Percentiles rank a stretch among this genome's conserved stretches.
Evolutionary conservation across 2,113 vertebrate genomes (phyloP).

Genomic region (Rhagologus leucostigma): DNA sequence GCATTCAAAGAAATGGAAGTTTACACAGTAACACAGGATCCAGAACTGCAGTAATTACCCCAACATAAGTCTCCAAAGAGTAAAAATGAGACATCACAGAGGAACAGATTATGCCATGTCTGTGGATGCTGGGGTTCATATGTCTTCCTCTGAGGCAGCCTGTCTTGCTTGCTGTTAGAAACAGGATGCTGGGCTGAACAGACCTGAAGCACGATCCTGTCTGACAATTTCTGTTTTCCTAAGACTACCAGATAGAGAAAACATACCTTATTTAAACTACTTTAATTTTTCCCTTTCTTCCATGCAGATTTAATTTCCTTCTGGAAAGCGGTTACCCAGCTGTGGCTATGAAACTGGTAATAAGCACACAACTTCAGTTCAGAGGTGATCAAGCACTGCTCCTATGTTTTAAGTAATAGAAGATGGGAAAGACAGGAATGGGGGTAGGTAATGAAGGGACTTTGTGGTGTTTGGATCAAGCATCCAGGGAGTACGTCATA

Average conservation of each 20-base stretch:
- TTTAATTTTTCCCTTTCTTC: constrained; percentile 16
- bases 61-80: background rate
- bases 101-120: constrained; percentile 46
- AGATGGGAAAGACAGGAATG: background rate
- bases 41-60: background rate
- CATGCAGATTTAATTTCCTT: constrained; percentile 54
- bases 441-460: background rate
- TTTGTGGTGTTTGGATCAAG: background rate
- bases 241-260: constrained; percentile 11
- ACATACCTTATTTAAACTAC: background rate
- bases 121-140: background rate
- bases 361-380: constrained; percentile 27
- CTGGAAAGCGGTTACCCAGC: constrained; percentile 37
- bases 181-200: background rate
- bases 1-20: background rate
- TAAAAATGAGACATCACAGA: constrained; percentile 13
- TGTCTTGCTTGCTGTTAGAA: background rate
- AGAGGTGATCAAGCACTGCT: constrained; percentile 19
- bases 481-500: background rate
- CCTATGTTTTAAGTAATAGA: background rate
- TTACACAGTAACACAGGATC: constrained; percentile 17
- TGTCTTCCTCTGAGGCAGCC: background rate
- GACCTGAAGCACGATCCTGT: background rate
- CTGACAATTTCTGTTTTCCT: background rate
- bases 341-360: constrained; percentile 32